Evolutionary conservation across 2,888 invertebrate species (phyloP).

Genomic region (Limnephilus lunatus): DNA sequence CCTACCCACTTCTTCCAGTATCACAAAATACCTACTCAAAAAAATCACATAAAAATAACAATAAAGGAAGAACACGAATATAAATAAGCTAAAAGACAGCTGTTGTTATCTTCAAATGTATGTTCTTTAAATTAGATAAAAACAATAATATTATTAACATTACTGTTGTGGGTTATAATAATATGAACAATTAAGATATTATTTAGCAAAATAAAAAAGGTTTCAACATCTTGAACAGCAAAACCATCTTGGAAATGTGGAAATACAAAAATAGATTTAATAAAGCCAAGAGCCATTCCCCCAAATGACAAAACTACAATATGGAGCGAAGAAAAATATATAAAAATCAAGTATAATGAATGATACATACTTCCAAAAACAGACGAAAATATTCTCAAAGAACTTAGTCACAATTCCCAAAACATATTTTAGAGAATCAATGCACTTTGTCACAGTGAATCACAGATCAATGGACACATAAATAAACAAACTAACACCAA

Average conservation of each 20-base stretch:
- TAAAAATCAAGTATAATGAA: neutral
- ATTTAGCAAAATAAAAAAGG: neutral
- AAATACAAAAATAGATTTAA: neutral
- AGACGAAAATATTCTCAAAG: neutral
- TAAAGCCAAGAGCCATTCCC: neutral
- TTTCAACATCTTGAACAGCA: neutral
- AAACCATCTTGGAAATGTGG: neutral
- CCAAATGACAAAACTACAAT: neutral
- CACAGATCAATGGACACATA: slow-evolving; percentile 5
- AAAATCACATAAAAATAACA: neutral
- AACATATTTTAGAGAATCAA: neutral
- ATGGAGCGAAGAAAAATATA: neutral
- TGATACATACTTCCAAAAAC: neutral
- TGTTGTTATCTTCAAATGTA: neutral
- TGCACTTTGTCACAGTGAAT: slow-evolving; percentile 7
- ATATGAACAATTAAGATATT: neutral
- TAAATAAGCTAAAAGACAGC: neutral
- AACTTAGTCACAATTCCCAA: neutral
- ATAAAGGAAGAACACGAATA: neutral
- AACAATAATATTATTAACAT: neutral
- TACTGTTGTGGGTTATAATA: neutral
- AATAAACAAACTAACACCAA: neutral
- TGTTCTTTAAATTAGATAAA: neutral
- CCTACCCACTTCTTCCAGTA: too few relatives aligned
- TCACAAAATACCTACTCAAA: too few relatives aligned